phyloP scores from a whole-genome alignment of 2,888 invertebrate genomes.

The Archips crataeganus region DNA sequence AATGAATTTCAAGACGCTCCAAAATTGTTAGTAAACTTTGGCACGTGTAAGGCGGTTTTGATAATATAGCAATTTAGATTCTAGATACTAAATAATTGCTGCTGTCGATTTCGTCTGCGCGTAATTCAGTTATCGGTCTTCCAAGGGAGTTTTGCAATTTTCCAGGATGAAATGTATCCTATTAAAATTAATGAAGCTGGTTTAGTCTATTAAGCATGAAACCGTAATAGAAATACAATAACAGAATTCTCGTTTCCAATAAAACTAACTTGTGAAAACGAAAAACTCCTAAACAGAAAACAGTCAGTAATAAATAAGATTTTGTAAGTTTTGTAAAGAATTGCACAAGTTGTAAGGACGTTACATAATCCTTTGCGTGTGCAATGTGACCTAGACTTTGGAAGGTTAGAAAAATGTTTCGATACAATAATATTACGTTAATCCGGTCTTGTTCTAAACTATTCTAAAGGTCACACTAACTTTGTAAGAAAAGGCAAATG shows the following conservation, averaged over 20 bases:
- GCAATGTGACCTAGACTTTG: slow-evolving; percentile 23
- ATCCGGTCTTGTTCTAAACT: slow-evolving; percentile 14
- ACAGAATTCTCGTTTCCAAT: neutral
- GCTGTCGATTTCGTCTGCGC: too few species aligned
- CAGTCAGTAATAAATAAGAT: neutral
- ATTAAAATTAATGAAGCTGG: too few species aligned
- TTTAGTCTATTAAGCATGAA: too few species aligned
- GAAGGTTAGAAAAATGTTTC: slow-evolving; percentile 23
- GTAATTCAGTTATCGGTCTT: too few species aligned
- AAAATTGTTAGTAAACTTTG: too few species aligned
- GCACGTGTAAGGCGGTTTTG: too few species aligned
- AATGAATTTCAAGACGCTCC: too few species aligned
- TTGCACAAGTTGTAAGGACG: neutral
- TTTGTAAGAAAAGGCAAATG: slow-evolving; percentile 3
- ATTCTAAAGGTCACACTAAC: slow-evolving; percentile 14
- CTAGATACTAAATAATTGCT: too few species aligned
- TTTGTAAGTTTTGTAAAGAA: neutral
- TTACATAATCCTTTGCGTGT: slow-evolving; percentile 4
- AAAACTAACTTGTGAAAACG: neutral
- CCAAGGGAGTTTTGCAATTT: too few species aligned
- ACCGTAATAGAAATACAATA: too few species aligned
- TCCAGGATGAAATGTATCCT: too few species aligned
- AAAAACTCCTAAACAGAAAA: neutral
- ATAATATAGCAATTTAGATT: too few species aligned
- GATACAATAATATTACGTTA: slow-evolving; percentile 12